Evolutionary conservation across 2,888 invertebrate genomes (phyloP).

Genomic region (Pristionchus japonicus): DNA sequence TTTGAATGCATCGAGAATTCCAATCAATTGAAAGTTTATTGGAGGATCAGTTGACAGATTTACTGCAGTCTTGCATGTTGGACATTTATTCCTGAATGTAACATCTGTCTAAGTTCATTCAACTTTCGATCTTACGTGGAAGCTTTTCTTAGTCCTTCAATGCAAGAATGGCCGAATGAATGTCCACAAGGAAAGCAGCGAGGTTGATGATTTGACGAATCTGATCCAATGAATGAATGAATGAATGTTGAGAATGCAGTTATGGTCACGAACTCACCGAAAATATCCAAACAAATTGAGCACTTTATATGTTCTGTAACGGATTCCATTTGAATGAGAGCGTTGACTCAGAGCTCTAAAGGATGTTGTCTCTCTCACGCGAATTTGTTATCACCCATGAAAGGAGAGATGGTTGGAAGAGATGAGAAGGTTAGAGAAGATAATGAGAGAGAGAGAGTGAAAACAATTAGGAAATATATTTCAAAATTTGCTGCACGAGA

Average conservation of each 20-base stretch:
- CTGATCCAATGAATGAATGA: neutral
- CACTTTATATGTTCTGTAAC: neutral
- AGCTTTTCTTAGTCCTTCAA: neutral
- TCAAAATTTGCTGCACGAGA: too few species aligned
- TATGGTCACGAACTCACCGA: neutral
- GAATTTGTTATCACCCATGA: too few species aligned
- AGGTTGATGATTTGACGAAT: neutral
- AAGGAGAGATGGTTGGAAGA: too few species aligned
- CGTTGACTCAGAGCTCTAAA: too few species aligned
- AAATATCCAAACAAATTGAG: neutral
- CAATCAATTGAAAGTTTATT: neutral
- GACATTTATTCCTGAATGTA: neutral
- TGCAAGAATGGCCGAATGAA: neutral
- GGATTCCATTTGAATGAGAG: conserved; percentile 4
- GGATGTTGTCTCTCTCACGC: too few species aligned
- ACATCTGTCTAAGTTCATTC: neutral
- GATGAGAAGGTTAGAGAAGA: too few species aligned
- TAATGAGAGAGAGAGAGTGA: too few species aligned
- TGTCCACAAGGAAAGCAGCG: neutral
- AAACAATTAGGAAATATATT: too few species aligned
- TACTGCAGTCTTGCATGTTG: neutral
- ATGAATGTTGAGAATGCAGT: too few species aligned
- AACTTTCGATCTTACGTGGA: neutral
- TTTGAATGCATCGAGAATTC: neutral
- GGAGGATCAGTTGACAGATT: neutral